Percentiles rank a stretch among this genome's conserved stretches.
Evolutionary conservation across 2,113 vertebrate genomes (phyloP).

Genomic region (Petroica traversi): DNA sequence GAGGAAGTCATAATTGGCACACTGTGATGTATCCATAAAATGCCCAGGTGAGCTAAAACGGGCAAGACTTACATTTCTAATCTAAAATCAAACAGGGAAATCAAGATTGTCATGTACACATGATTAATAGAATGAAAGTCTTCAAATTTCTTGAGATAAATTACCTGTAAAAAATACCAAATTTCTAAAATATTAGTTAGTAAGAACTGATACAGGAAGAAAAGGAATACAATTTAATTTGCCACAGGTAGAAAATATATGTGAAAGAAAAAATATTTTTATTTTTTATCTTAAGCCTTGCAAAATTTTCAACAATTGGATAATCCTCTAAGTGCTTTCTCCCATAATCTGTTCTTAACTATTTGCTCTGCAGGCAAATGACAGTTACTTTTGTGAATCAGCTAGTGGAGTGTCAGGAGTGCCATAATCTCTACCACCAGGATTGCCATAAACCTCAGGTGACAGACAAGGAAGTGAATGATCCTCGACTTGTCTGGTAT

Average conservation of each 20-base stretch:
- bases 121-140: neutral
- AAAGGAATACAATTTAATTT: neutral
- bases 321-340: conserved; percentile 38
- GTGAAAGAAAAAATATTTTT: neutral
- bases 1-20: neutral
- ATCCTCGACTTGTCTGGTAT: conserved; percentile 97
- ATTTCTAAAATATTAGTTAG: neutral
- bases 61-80: neutral
- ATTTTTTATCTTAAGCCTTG: conserved; percentile 4
- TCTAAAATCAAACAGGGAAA: neutral
- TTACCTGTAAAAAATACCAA: neutral
- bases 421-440: conserved; percentile 98
- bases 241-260: neutral
- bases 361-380: conserved; percentile 88
- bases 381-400: conserved; percentile 95
- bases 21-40: neutral
- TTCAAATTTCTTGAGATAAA: neutral
- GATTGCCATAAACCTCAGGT: conserved; percentile 98
- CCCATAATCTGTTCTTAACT: conserved; percentile 53
- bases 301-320: conserved; percentile 10
- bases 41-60: neutral
- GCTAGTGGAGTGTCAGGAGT: conserved; percentile 97
- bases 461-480: conserved; percentile 97
- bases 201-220: neutral
- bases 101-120: neutral